Conservation (phyloP, 2,888 invertebrate genomes). For the Ctena decussata region DNA sequence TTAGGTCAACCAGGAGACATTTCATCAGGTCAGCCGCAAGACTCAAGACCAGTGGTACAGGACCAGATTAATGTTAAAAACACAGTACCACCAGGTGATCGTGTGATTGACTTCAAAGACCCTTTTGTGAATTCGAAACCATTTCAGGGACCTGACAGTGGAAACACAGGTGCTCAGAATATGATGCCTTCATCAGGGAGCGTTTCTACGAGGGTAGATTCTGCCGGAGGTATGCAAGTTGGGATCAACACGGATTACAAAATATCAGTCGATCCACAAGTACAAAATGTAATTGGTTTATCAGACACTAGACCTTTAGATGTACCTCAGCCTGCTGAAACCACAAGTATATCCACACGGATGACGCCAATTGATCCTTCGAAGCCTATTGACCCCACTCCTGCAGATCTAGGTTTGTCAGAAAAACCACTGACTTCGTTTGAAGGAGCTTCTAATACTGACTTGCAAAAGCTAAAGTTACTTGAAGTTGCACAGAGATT, state of each 20-base stretch:
- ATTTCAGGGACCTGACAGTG: too few species aligned
- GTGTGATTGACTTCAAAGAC: too few species aligned
- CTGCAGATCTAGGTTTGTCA: neutral
- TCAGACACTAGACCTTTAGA: neutral
- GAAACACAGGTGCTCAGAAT: too few species aligned
- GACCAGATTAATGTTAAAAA: too few species aligned
- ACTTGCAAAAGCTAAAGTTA: neutral
- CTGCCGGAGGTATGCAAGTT: neutral
- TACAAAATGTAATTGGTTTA: neutral
- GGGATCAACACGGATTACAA: neutral
- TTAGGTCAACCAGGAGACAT: too few species aligned
- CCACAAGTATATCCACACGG: neutral
- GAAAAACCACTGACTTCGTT: neutral
- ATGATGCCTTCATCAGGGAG: too few species aligned
- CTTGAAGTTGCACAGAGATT: conserved; percentile 7
- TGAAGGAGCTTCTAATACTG: neutral
- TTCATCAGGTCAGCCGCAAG: too few species aligned
- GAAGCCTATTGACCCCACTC: neutral
- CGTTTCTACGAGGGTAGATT: too few species aligned
- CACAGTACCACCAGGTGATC: too few species aligned
- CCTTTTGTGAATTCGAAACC: too few species aligned
- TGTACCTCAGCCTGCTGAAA: neutral
- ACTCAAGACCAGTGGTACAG: too few species aligned
- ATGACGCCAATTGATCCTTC: neutral
- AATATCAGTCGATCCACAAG: neutral